These are phyloP conservation scores for Silurus glanis DNA, from an alignment of 2,113 vertebrate species.

Conservation along the genomic window DNA sequence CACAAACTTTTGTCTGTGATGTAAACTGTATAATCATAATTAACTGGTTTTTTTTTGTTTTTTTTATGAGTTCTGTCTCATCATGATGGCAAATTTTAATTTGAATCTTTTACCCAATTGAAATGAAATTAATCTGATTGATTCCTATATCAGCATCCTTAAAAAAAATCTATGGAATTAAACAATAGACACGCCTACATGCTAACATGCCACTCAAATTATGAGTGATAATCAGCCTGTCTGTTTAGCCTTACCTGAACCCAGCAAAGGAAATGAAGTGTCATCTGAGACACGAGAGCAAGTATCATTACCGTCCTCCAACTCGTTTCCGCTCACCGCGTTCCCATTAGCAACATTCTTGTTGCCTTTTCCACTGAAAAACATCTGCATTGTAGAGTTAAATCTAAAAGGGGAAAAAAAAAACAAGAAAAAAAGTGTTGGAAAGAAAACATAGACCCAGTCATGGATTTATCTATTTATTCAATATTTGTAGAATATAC, in stretches of 20 bases:
- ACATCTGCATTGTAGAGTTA: constrained; percentile 86
- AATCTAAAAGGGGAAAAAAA: constrained; percentile 72
- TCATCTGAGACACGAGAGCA: constrained; percentile 82
- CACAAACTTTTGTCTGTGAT: too few relatives aligned
- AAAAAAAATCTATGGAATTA: background rate
- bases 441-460: background rate
- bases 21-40: too few relatives aligned
- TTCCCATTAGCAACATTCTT: constrained; percentile 91
- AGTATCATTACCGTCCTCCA: constrained; percentile 94
- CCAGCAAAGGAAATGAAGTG: constrained; percentile 82
- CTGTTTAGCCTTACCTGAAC: constrained; percentile 96
- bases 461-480: background rate
- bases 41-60: too few relatives aligned
- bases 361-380: constrained; percentile 69
- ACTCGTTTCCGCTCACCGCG: constrained; percentile 84
- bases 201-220: background rate
- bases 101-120: too few relatives aligned
- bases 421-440: background rate
- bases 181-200: background rate
- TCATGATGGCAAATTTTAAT: too few relatives aligned
- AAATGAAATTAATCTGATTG: background rate
- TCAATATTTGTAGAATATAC: background rate
- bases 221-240: constrained; percentile 72
- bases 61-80: too few relatives aligned
- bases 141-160: background rate